A percentile compares a stretch with the other conserved stretches of the same genome.
These are phyloP conservation scores for Aradophagus sp. DNA, from an alignment of 1,140 invertebrate genomes.

Conservation along the genomic window DNA sequence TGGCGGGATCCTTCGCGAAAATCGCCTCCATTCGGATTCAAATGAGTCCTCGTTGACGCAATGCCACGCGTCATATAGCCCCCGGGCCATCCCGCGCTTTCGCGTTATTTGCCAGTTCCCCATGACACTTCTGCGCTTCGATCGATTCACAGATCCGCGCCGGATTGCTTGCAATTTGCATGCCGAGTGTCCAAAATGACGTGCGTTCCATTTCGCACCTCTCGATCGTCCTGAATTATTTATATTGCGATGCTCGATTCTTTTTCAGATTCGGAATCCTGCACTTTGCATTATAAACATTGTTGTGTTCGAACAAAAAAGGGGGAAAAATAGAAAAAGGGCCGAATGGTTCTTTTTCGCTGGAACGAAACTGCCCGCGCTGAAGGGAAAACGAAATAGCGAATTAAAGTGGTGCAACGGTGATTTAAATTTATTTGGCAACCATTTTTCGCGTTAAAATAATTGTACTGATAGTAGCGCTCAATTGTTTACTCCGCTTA, in stretches of 20 bases:
- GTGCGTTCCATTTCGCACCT: slow-evolving; percentile 47
- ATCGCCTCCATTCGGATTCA: slow-evolving; percentile 73
- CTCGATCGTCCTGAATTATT: slow-evolving; percentile 55
- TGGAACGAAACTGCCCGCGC: no score
- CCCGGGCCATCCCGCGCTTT: slow-evolving; percentile 51
- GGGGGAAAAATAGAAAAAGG: no score
- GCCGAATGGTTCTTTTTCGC: slow-evolving; percentile 8
- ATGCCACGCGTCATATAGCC: slow-evolving; percentile 68
- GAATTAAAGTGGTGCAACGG: no score
- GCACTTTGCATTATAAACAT: slow-evolving; percentile 55
- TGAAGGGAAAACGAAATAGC: no score
- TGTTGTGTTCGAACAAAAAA: slow-evolving; percentile 12
- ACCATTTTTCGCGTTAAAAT: no score
- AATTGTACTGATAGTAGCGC: no score
- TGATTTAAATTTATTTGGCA: no score
- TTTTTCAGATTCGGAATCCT: slow-evolving; percentile 50
- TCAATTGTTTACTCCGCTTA: no score
- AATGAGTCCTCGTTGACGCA: slow-evolving; percentile 70
- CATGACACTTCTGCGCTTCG: slow-evolving; percentile 47
- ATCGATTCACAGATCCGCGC: slow-evolving; percentile 50
- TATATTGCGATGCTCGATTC: slow-evolving; percentile 53
- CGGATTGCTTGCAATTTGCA: slow-evolving; percentile 53
- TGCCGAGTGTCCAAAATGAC: slow-evolving; percentile 54
- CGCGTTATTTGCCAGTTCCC: slow-evolving; percentile 53
- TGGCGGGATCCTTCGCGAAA: slow-evolving; percentile 64